These are phyloP conservation scores for Cyrtorhinus lividipennis DNA, from an alignment of 1,140 invertebrate genomes.

Conservation along the genomic window DNA sequence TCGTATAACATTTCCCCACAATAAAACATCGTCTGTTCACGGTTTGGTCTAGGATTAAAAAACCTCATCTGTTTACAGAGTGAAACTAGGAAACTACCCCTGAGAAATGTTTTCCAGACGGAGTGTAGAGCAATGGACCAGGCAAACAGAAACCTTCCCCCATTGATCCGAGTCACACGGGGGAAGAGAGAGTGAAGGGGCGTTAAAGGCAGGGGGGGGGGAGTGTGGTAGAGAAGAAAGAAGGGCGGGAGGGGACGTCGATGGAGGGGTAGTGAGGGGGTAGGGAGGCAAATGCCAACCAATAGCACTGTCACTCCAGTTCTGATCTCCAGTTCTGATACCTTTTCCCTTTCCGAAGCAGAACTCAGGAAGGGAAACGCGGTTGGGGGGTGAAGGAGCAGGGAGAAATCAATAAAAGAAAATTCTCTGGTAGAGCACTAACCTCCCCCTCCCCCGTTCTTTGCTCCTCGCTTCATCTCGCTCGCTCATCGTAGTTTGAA, in stretches of 20 bases:
- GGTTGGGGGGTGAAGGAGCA: neutral
- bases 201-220: neutral
- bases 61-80: no score
- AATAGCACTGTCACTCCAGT: slow-evolving; percentile 15
- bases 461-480: no score
- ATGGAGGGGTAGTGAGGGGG: neutral
- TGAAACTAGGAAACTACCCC: neutral
- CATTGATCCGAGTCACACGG: slow-evolving; percentile 14
- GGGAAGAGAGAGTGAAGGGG: neutral
- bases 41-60: no score
- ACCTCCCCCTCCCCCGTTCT: slow-evolving; percentile 1
- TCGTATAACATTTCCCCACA: no score
- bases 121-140: slow-evolving; percentile 12
- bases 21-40: no score
- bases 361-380: neutral
- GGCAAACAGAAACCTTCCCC: slow-evolving; percentile 13
- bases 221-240: neutral
- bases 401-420: slow-evolving; percentile 19
- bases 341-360: slow-evolving; percentile 6
- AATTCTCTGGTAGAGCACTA: no score
- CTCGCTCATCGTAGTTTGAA: no score
- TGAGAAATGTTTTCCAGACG: slow-evolving; percentile 16
- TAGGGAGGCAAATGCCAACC: slow-evolving; percentile 12
- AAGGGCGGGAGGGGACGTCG: neutral
- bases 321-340: slow-evolving; percentile 15